These are phyloP conservation scores for Nannoperca australis DNA, from an alignment of 2,797 vertebrate species.

Conservation along the genomic window DNA sequence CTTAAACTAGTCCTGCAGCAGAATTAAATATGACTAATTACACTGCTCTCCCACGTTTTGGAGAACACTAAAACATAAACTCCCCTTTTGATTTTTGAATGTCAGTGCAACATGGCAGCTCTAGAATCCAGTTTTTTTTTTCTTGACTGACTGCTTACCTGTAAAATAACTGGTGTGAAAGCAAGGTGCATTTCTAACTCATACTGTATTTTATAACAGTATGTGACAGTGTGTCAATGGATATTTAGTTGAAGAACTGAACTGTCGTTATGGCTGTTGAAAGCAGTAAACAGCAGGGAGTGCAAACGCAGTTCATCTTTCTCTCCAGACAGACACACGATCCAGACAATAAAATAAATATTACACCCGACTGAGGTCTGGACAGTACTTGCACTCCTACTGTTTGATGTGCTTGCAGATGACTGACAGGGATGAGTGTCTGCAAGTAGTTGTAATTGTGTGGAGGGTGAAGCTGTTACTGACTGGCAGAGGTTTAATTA, in stretches of 20 bases:
- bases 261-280: neutral
- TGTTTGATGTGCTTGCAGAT: conserved; percentile 48
- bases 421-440: conserved; percentile 48
- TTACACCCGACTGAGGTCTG: conserved; percentile 42
- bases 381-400: conserved; percentile 6
- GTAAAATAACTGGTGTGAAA: neutral
- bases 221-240: neutral
- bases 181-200: neutral
- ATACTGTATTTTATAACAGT: neutral
- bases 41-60: neutral
- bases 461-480: conserved; percentile 30
- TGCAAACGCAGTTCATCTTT: conserved; percentile 25
- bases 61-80: neutral
- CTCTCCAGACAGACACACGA: conserved; percentile 18
- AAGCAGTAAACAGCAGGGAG: neutral
- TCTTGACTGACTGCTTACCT: neutral
- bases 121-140: neutral
- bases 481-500: conserved; percentile 63
- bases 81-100: neutral
- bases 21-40: neutral
- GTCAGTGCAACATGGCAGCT: neutral
- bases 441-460: conserved; percentile 30
- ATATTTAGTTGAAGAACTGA: neutral
- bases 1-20: neutral
- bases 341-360: conserved; percentile 11